A percentile compares a stretch with the other conserved stretches of the same genome.
phyloP scores from a whole-genome alignment of 2,113 vertebrate genomes.

The Apodemus sylvaticus region DNA sequence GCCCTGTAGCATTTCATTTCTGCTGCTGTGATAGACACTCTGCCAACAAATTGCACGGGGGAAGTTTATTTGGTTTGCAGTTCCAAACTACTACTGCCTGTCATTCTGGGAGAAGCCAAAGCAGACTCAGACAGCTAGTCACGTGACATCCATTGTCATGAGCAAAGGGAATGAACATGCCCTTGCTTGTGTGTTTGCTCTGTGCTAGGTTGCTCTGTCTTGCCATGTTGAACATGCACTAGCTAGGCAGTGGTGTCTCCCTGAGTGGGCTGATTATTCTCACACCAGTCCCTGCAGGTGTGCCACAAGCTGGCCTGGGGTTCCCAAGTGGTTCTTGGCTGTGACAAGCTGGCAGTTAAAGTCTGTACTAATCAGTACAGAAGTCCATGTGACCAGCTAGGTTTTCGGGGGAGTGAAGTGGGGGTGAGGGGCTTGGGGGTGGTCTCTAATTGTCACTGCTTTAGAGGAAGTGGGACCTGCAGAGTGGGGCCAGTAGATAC shows the following conservation, averaged over 20 bases:
- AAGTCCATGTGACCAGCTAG: slow-evolving; percentile 13
- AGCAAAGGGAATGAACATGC: too few relatives aligned
- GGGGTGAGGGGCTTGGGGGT: too few relatives aligned
- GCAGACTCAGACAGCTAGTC: background rate
- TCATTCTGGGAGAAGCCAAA: background rate
- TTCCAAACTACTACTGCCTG: background rate
- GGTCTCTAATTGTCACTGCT: background rate
- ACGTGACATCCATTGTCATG: too few relatives aligned
- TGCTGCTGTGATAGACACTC: background rate
- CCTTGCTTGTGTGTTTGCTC: background rate
- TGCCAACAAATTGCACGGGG: background rate
- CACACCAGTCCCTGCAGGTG: background rate
- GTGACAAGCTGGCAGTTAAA: background rate
- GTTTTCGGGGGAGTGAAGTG: too few relatives aligned
- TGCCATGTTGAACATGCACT: background rate
- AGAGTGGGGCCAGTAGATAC: background rate
- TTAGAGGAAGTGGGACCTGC: background rate
- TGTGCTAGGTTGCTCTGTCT: background rate
- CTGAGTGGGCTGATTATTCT: background rate
- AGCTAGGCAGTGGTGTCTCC: too few relatives aligned
- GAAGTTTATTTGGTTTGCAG: background rate
- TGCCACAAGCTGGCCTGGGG: background rate
- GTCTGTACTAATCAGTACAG: background rate
- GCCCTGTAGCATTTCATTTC: too few relatives aligned
- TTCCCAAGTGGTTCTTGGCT: background rate